Percentiles rank a stretch among this genome's conserved stretches.
Evolutionary conservation across 2,797 vertebrate species (phyloP).

Genomic region (Falco rusticolus): DNA sequence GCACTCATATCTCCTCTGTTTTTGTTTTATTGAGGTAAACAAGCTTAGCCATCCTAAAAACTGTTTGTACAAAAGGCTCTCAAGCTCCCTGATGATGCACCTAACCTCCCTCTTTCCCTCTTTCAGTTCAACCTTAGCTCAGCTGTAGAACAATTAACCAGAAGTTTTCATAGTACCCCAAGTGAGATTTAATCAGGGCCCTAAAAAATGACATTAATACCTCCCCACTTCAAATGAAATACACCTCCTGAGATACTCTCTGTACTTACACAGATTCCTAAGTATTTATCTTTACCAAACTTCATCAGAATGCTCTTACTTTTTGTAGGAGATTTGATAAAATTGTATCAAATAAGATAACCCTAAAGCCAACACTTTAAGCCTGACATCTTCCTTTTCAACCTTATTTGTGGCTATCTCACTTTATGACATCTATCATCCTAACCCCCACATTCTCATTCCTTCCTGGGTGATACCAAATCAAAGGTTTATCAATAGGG

Average conservation of each 20-base stretch:
- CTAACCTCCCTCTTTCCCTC: background rate
- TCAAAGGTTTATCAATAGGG: background rate
- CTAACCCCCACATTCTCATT: background rate
- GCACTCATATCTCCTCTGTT: background rate
- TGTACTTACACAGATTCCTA: background rate
- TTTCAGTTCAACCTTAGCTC: background rate
- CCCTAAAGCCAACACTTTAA: background rate
- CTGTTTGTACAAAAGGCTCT: background rate
- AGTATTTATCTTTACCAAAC: background rate
- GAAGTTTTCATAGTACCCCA: background rate
- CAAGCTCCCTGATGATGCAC: background rate
- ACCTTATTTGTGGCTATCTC: background rate
- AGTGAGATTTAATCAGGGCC: background rate
- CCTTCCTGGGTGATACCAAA: background rate
- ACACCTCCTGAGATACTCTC: background rate
- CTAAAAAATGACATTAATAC: background rate
- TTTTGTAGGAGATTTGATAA: no score
- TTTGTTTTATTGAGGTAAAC: constrained; percentile 35
- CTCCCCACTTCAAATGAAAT: background rate
- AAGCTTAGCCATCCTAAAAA: constrained; percentile 11
- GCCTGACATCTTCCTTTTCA: background rate
- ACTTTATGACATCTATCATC: background rate
- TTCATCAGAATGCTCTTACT: background rate
- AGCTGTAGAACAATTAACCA: background rate
- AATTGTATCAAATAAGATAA: background rate